Conservation (phyloP, 2,113 vertebrate genomes). For the Melanostigma gelatinosum region DNA sequence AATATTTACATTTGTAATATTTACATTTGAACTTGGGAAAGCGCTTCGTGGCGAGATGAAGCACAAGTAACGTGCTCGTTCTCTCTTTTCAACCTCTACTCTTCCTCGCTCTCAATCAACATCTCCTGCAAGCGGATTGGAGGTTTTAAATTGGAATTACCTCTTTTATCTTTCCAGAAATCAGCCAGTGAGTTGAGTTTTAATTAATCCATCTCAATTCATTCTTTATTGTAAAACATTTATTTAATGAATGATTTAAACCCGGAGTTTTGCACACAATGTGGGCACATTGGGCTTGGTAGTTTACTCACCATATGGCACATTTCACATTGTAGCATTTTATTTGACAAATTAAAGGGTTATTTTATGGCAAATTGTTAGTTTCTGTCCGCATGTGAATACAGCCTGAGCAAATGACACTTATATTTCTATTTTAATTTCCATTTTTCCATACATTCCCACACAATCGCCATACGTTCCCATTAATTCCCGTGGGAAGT, state of each 20-base stretch:
- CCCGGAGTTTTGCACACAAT: no score
- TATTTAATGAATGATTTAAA: background rate
- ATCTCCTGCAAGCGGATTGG: constrained; percentile 11
- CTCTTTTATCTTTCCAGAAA: constrained; percentile 60
- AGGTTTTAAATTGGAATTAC: constrained; percentile 55
- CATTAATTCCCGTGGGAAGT: background rate
- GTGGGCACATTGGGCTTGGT: background rate
- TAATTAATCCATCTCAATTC: background rate
- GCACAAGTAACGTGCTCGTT: constrained; percentile 9
- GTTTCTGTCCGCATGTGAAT: background rate
- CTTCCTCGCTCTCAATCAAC: constrained; percentile 24
- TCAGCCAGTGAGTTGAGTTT: constrained; percentile 33
- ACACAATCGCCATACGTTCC: background rate
- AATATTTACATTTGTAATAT: constrained; percentile 47
- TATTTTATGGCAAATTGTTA: background rate
- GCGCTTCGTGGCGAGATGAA: constrained; percentile 7
- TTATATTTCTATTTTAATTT: background rate
- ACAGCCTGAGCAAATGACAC: background rate
- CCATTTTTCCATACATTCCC: background rate
- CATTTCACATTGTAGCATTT: background rate
- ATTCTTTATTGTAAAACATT: background rate
- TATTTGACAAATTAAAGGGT: background rate
- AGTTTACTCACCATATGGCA: background rate
- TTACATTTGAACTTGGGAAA: constrained; percentile 42
- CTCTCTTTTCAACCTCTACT: constrained; percentile 26